Evolutionary conservation across 2,113 vertebrate genomes (phyloP), one percentile per base, ranked within the genome.

Genomic region (Terrapene triunguis): DNA sequence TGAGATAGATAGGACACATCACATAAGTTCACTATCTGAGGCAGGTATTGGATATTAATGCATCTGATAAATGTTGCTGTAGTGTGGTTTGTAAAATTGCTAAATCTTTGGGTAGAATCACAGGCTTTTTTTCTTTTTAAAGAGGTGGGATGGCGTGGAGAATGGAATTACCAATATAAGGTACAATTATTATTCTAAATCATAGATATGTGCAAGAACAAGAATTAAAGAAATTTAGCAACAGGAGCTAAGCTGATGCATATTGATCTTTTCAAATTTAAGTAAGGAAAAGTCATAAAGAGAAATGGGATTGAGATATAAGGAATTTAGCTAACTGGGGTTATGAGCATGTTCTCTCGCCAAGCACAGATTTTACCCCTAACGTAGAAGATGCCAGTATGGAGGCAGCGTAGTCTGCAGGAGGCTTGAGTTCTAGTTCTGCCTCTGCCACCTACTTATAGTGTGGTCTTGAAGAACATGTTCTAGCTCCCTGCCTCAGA

Each of bases 1-100:
- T 96, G 97, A 95, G 94, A 95, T 96, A 97, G 96, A 97, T 97
- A 95, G 96, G 95, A 95, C 95, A 86, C 94, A 95, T 94, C 93
- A 84, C 93, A 96, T 93, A 96, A 47, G 89, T 95, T 97, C 79
- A 16, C 97, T 97, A 96, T 95, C 94, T 88, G 87, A 81, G 95
- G 89, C 6, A 91, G 93, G 93, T 88, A 59, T 82, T 90, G 94
- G 97, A 96, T 97, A 96, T 97, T 97, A 97, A 93, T 95, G 17
- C 95, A 91, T 4, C 1, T 97, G 97, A 97, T 94, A 96, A 93
- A 97, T 97, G 97, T 48, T 84, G 0, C 94, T 96, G 96, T 27
- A 88, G 95, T 96, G 96, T 95, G 90, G 89, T 57, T 93, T 87
- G 90, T 65, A 3, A 2, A 10, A 21, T n/a, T 94, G 50, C 88